phyloP scores from a whole-genome alignment of 1,140 invertebrate genomes.

The Drosophila sulfurigaster region DNA sequence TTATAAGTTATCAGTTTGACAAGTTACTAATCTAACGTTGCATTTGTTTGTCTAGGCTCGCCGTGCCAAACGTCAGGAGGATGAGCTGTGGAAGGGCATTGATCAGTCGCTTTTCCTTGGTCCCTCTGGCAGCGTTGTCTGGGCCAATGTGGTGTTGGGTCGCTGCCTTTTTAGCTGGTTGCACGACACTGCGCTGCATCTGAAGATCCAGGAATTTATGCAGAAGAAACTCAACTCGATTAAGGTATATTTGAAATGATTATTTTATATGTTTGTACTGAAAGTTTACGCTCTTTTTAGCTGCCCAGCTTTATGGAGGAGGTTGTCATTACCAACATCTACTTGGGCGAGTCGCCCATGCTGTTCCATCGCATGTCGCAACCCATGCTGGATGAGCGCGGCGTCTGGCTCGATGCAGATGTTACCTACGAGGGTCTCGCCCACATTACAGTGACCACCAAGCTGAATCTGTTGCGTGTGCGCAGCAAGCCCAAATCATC shows the following conservation, averaged over 20 bases:
- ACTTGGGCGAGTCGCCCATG: constrained; percentile 91
- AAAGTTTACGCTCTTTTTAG: constrained; percentile 74
- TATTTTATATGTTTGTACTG: too few species aligned
- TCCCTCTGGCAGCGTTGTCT: constrained; percentile 85
- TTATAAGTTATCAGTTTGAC: background rate
- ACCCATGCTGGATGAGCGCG: constrained; percentile 93
- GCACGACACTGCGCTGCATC: constrained; percentile 87
- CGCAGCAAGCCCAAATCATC: constrained; percentile 59
- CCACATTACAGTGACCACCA: constrained; percentile 96
- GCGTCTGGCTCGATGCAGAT: constrained; percentile 97
- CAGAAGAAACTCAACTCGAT: constrained; percentile 95
- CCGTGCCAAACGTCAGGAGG: constrained; percentile 75
- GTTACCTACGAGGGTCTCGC: constrained; percentile 95
- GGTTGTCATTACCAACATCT: constrained; percentile 90
- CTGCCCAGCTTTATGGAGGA: constrained; percentile 96
- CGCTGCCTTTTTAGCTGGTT: constrained; percentile 92
- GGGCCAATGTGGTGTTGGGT: constrained; percentile 92
- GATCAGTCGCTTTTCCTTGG: constrained; percentile 81
- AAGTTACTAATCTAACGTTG: constrained; percentile 11
- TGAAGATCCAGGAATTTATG: constrained; percentile 90
- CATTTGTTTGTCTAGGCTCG: constrained; percentile 49
- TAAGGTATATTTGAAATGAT: constrained; percentile 85
- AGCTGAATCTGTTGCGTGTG: constrained; percentile 97
- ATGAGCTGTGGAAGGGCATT: constrained; percentile 84
- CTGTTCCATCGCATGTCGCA: constrained; percentile 90